Conservation (phyloP, 2,797 vertebrate species). For the Cyprinodon diabolis region DNA sequence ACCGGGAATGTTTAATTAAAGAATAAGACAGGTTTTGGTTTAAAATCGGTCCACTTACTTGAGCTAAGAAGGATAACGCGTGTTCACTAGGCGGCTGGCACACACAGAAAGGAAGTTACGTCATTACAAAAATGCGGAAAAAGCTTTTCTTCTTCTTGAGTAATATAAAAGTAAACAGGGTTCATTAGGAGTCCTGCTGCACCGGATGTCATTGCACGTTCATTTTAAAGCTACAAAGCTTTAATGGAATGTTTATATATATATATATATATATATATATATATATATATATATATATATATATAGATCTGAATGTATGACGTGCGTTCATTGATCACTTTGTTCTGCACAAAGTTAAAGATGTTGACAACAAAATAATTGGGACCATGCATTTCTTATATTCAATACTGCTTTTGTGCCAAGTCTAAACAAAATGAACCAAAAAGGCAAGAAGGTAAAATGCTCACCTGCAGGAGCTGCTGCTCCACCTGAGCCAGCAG, state of each 20-base stretch:
- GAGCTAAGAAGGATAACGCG: constrained; percentile 56
- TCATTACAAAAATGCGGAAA: constrained; percentile 28
- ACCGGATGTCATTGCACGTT: constrained; percentile 3
- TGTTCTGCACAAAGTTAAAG: too few species aligned
- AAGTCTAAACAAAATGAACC: too few species aligned
- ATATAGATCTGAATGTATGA: too few species aligned
- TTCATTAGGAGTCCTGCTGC: constrained; percentile 21
- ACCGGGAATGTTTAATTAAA: rapidly evolving
- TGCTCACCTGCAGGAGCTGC: constrained; percentile 81
- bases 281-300: too few species aligned
- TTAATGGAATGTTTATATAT: too few species aligned
- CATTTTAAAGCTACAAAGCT: too few species aligned
- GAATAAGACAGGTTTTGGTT: neutral
- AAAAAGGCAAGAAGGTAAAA: constrained; percentile 50
- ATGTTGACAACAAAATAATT: neutral
- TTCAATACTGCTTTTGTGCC: constrained; percentile 17
- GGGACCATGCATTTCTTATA: neutral
- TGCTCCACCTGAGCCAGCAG: constrained; percentile 67
- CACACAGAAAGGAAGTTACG: constrained; percentile 75
- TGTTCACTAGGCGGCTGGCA: constrained; percentile 64
- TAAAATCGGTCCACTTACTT: constrained; percentile 72
- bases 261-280: too few species aligned
- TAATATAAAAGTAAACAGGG: rapidly evolving
- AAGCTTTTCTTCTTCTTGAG: constrained; percentile 52
- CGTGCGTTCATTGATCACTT: too few species aligned